Evolutionary conservation across 1,140 invertebrate genomes (phyloP).

Genomic region (Saccostrea echinata): DNA sequence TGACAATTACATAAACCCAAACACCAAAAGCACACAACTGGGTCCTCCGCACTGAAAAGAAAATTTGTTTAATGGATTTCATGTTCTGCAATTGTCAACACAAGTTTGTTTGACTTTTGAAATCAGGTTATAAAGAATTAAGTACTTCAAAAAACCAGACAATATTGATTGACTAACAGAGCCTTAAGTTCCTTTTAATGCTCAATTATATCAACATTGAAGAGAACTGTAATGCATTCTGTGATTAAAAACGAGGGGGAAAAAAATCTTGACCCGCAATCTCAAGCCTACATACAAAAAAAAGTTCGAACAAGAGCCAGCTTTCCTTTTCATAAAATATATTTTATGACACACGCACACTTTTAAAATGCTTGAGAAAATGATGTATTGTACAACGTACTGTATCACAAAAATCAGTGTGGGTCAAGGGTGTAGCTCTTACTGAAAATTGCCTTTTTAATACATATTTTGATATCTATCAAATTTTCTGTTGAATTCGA

Average conservation of each 20-base stretch:
- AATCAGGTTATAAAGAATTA: not conserved
- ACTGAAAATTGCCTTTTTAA: not conserved
- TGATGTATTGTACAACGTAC: slow-evolving; percentile 17
- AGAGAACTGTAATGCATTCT: not conserved
- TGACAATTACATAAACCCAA: slow-evolving; percentile 29
- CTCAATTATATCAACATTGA: slow-evolving; percentile 21
- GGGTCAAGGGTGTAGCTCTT: not conserved
- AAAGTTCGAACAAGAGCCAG: not conserved
- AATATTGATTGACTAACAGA: slow-evolving; percentile 29
- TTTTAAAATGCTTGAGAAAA: slow-evolving; percentile 3
- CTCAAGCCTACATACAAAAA: not conserved
- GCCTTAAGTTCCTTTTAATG: slow-evolving; percentile 12
- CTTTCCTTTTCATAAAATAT: slow-evolving; percentile 8
- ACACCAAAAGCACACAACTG: slow-evolving; percentile 23
- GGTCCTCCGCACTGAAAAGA: not conserved
- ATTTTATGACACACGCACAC: slow-evolving; percentile 22
- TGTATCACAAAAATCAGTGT: not conserved
- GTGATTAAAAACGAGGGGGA: not conserved
- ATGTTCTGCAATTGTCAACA: slow-evolving; percentile 26
- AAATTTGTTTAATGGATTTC: slow-evolving; percentile 38
- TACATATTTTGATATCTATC: not conserved
- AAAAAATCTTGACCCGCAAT: not conserved
- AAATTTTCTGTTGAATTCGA: not conserved
- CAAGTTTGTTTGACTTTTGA: slow-evolving; percentile 32
- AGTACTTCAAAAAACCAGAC: slow-evolving; percentile 31